Percentiles rank a stretch among this genome's conserved stretches.
Evolutionary conservation across 2,888 invertebrate species (phyloP).

Genomic region (Caenorhabditis zanzibari): DNA sequence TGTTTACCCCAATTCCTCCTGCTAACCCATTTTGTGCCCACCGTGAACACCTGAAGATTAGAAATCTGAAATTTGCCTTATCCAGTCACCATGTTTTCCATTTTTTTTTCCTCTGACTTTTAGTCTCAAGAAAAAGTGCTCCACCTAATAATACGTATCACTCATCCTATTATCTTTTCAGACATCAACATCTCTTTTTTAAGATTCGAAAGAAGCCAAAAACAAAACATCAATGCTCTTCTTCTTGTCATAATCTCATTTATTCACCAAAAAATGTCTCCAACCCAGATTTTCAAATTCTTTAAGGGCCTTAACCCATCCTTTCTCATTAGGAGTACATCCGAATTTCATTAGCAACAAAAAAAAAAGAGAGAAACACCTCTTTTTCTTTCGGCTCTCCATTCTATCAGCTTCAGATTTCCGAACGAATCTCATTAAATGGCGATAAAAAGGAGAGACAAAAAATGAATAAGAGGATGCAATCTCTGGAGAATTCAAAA

Average conservation of each 20-base stretch:
- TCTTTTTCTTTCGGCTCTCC: slow-evolving; percentile 6
- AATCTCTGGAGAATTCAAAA: not conserved
- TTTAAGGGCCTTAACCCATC: not conserved
- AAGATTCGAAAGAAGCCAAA: slow-evolving; percentile 3
- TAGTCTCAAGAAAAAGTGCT: not conserved
- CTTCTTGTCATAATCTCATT: slow-evolving; percentile 5
- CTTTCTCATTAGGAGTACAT: slow-evolving; percentile 43
- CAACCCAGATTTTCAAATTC: not conserved
- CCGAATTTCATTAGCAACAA: slow-evolving; percentile 34
- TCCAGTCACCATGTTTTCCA: not conserved
- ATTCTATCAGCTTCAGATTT: not conserved
- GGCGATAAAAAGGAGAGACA: slow-evolving; percentile 9
- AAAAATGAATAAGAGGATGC: not conserved
- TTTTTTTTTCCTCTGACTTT: not conserved
- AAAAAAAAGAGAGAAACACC: not conserved
- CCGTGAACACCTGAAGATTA: slow-evolving; percentile 1
- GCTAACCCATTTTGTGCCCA: not conserved
- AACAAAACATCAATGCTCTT: slow-evolving; percentile 30
- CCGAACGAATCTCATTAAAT: slow-evolving; percentile 33
- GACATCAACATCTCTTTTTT: slow-evolving; percentile 5
- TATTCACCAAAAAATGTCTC: not conserved
- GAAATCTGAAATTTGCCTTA: not conserved
- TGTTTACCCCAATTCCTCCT: too few relatives aligned
- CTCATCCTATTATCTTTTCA: slow-evolving; percentile 14
- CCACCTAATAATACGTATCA: slow-evolving; percentile 1